These are phyloP conservation scores for Dasypus novemcinctus DNA, from an alignment of 2,113 vertebrate genomes.

Conservation along the genomic window DNA sequence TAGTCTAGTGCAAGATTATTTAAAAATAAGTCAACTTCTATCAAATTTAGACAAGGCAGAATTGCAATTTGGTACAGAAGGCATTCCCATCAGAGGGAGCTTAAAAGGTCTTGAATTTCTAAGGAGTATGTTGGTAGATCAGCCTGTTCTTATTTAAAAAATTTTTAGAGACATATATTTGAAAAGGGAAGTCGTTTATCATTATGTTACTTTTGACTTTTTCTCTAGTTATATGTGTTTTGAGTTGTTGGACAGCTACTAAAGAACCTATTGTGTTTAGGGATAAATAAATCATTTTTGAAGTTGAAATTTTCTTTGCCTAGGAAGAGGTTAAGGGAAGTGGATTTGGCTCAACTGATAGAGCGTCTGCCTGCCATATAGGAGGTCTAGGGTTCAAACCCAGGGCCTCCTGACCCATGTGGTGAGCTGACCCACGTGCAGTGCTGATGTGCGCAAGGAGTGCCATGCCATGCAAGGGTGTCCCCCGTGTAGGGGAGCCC, in stretches of 20 bases:
- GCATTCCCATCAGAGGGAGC: background rate
- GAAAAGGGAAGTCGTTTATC: background rate
- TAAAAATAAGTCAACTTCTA: background rate
- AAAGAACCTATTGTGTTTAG: background rate
- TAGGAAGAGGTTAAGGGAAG: background rate
- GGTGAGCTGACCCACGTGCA: no score
- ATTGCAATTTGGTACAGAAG: background rate
- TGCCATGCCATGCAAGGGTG: no score
- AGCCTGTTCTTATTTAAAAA: background rate
- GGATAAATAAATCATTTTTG: background rate
- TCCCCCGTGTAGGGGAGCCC: no score
- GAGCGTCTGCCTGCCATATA: no score
- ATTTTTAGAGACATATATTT: background rate
- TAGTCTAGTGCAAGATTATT: background rate
- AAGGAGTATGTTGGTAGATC: background rate
- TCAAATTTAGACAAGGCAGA: background rate
- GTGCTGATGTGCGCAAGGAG: no score
- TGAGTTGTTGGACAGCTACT: slow-evolving; percentile 5
- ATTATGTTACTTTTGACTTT: slow-evolving; percentile 2
- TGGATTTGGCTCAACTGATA: no score
- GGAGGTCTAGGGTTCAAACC: no score
- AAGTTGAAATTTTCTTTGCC: slow-evolving; percentile 32
- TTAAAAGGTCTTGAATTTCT: slow-evolving; percentile 12
- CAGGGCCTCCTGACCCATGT: no score
- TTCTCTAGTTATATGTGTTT: background rate